Percentiles rank a stretch among this genome's conserved stretches.
phyloP scores from a whole-genome alignment of 2,113 vertebrate genomes.

The Tragulus kanchil region DNA sequence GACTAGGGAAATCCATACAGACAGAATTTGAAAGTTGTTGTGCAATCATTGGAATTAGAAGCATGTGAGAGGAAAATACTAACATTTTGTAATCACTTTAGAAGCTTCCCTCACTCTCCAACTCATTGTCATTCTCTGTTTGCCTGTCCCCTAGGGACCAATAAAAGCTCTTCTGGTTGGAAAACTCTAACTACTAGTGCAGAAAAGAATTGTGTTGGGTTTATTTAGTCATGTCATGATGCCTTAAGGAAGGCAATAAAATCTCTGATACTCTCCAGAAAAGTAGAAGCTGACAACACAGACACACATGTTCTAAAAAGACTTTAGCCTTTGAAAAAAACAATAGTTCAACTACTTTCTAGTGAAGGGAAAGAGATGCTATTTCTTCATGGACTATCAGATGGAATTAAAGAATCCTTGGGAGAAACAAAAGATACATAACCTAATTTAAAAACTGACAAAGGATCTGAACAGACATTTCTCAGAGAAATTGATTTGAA shows the following conservation, averaged over 20 bases:
- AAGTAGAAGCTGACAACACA: constrained; percentile 17
- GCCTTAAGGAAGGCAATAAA: constrained; percentile 65
- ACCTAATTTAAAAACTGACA: neutral
- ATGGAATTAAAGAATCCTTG: neutral
- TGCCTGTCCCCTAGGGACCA: constrained; percentile 5
- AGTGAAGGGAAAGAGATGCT: neutral
- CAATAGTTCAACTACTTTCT: constrained; percentile 6
- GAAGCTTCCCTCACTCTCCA: neutral
- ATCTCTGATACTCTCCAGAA: constrained; percentile 51
- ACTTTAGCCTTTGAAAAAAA: neutral
- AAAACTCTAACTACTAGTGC: constrained; percentile 69
- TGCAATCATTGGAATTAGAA: neutral
- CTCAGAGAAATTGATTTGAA: neutral
- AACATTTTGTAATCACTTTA: constrained; percentile 41
- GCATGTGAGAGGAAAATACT: constrained; percentile 31
- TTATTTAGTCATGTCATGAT: constrained; percentile 70
- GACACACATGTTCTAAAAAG: constrained; percentile 58
- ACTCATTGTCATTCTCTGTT: constrained; percentile 50
- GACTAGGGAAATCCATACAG: too few species aligned
- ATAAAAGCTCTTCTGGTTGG: constrained; percentile 62
- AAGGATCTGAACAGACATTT: neutral
- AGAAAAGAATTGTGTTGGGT: constrained; percentile 65
- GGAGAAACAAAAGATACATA: neutral
- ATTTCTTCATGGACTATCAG: neutral
- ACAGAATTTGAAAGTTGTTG: neutral